Evolutionary conservation across 2,113 vertebrate genomes (phyloP), one percentile per base, ranked within the genome.

Genomic region (Casuarius casuarius): DNA sequence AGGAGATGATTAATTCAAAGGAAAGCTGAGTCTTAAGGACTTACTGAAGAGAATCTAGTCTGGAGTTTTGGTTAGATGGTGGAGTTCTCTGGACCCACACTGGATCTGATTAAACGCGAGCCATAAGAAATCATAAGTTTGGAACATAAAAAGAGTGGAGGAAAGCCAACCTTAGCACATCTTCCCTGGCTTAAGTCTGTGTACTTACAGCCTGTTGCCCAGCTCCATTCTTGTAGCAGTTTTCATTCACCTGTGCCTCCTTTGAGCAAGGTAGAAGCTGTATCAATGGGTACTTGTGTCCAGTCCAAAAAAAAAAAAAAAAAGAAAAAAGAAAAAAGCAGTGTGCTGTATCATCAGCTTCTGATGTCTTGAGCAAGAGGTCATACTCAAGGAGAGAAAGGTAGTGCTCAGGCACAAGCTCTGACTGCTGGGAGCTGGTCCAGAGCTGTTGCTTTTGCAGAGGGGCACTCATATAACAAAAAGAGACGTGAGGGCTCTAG

Each of bases 351-450:
- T 19, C 5, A 26, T 62, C 40, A 84, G 61, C 66, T 62, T n/a
- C 26, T 12, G 4, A 2, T 22, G 12, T 33, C 31, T 38, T 46
- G 44, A 46, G 44, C 6, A 46, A 4, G 48, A 44, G 5, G 33
- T 2, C 31, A 52, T 63, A 51, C 23, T 42, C 17, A 25, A 9
- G 44, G 26, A 2, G 31, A 48, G 56, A 49, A 65, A 40, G 81
- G 19, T 11, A 19, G n/a, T 77, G 48, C 61, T 63, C 19, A 58
- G 25, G 48, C 35, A 31, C 3, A 22, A 25, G 86, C 68, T n/a
- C 1, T 0, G 38, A 15, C 51, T 46, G 58, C 20, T 29, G 38
- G 44, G 2, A 2, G 35, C n/a, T 16, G n/a, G 18, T n/a, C 26
- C 3, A 3, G 20, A 21, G 29, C 9, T 23, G 17, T 22, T 42